A percentile compares a stretch with the other conserved stretches of the same genome.
phyloP scores from a whole-genome alignment of 2,888 invertebrate species.

The Coleophora deauratella region DNA sequence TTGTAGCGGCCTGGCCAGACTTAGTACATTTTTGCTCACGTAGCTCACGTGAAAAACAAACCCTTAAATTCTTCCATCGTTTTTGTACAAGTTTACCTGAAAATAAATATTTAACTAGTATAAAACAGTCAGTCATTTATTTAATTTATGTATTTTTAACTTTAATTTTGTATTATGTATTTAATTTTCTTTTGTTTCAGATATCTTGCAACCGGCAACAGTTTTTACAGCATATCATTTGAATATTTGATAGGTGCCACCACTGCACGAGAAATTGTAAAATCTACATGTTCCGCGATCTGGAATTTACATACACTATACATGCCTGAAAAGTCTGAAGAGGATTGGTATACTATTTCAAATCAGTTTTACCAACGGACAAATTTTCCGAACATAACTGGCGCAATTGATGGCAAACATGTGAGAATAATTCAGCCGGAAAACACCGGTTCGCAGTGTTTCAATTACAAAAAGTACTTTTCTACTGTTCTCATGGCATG shows the following conservation, averaged over 20 bases:
- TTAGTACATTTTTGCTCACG: slow-evolving; percentile 4
- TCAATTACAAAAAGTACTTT: slow-evolving; percentile 16
- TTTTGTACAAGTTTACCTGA: slow-evolving; percentile 4
- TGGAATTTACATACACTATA: slow-evolving; percentile 6
- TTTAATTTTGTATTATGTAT: too few relatives aligned
- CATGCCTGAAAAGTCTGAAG: slow-evolving; percentile 3
- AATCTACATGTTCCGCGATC: slow-evolving; percentile 6
- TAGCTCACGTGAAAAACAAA: slow-evolving; percentile 3
- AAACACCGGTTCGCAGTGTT: slow-evolving; percentile 13
- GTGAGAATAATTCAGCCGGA: slow-evolving; percentile 15
- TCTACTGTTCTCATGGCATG: slow-evolving; percentile 16
- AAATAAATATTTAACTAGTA: slow-evolving; percentile 4
- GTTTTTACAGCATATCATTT: slow-evolving; percentile 6
- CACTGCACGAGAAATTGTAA: slow-evolving; percentile 8
- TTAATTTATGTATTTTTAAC: slow-evolving; percentile 1
- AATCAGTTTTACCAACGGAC: slow-evolving; percentile 8
- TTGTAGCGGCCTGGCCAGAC: slow-evolving; percentile 4
- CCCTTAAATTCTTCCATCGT: slow-evolving; percentile 4
- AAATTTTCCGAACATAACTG: slow-evolving; percentile 19
- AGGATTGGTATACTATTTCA: slow-evolving; percentile 2
- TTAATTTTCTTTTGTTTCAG: slow-evolving; percentile 5
- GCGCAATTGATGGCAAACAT: slow-evolving; percentile 19
- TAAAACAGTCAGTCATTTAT: slow-evolving; percentile 2
- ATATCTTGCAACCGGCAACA: slow-evolving; percentile 6
- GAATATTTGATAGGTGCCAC: slow-evolving; percentile 6